Evolutionary conservation across 2,113 vertebrate species (phyloP), one percentile per base, ranked within the genome.

Genomic region (Aptenodytes forsteri): DNA sequence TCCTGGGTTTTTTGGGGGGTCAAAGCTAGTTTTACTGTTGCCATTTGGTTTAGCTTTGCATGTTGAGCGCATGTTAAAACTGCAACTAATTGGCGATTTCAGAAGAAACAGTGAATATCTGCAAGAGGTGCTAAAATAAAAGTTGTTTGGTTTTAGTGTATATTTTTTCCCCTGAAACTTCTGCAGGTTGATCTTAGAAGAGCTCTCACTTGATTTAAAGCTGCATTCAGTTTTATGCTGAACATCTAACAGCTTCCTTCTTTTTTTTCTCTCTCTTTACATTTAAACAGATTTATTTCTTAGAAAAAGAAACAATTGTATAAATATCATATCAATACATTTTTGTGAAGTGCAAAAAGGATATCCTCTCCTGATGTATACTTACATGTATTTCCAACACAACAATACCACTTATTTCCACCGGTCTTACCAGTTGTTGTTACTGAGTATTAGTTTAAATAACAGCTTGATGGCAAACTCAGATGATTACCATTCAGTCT

Each of bases 1-100:
- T 67, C 17, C 23, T 34, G 10, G 2, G 1, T 9, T 13, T 2
- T 69, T 65, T 65, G 2, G 7, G 0, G 0, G 4, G 9, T 67
- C 13, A 69, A 65, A 58, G 6, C 22, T 29, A n/a, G 10, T 32
- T 83, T 76, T 72, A 54, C 29, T 76, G 6, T 56, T 77, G 16
- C 23, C 11, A 27, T 52, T 56, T 73, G 9, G 9, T 67, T 94
- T 88, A 72, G 19, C 32, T 85, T 88, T 80, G 30, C 26, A 36
- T 4, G 3, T n/a, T 77, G 16, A 65, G 2, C 32, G 15, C 8
- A 8, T 13, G 16, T 65, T 91, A 61, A 83, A 90, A 65, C 29
- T 56, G 9, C 26, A 59, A 3, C 6, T 32, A 71, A 55, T 8
- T 64, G 38, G 4, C 16, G 30, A 7, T 61, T 91, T 83, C 38